phyloP scores from a whole-genome alignment of 2,797 vertebrate species.

The Myiotriccus ornatus region DNA sequence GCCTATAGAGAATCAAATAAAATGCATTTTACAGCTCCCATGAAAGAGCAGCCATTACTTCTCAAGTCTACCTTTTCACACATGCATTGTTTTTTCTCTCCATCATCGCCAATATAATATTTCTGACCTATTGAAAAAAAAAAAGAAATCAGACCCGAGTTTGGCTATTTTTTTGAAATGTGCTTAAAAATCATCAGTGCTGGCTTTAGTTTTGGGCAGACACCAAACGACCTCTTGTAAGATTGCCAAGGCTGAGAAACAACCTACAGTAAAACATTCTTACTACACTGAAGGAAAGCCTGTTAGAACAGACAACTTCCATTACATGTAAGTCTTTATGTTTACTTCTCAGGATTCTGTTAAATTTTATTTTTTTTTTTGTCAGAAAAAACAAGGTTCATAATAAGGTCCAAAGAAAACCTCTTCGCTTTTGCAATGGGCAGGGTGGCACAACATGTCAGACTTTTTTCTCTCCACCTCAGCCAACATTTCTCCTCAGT shows the following conservation, averaged over 20 bases:
- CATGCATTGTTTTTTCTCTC: not conserved
- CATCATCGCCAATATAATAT: not conserved
- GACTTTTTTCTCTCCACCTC: not conserved
- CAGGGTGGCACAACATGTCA: not conserved
- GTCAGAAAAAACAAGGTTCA: not conserved
- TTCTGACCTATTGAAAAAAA: not conserved
- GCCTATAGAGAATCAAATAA: not conserved
- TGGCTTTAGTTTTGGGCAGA: not conserved
- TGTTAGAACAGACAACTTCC: not conserved
- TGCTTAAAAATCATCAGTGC: not conserved
- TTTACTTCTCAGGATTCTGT: not conserved
- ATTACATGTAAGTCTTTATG: fast-evolving
- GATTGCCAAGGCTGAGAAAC: not conserved
- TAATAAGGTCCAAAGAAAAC: not conserved
- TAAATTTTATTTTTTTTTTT: not conserved
- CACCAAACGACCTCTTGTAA: not conserved
- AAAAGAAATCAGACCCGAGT: not conserved
- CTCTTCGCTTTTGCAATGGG: not conserved
- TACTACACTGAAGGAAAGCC: not conserved
- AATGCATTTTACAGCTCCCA: not conserved
- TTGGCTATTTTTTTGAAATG: not conserved
- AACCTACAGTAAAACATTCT: not conserved
- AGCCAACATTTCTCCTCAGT: not conserved
- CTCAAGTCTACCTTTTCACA: not conserved
- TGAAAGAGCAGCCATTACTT: not conserved